phyloP scores from a whole-genome alignment of 2,888 invertebrate genomes.

The Euphydryas editha region DNA sequence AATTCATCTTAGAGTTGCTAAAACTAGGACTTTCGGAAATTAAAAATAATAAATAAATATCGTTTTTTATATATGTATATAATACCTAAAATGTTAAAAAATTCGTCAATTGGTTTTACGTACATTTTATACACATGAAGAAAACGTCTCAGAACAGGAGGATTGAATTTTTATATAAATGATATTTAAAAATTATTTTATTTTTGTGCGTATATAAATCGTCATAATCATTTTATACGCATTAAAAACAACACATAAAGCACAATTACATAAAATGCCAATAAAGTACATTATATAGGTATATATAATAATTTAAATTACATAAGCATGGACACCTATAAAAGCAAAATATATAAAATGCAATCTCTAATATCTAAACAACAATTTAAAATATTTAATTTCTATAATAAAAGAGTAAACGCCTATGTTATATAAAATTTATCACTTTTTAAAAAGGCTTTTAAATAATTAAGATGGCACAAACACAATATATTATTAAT shows the following conservation, averaged over 20 bases:
- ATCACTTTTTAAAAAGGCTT: slow-evolving; percentile 38
- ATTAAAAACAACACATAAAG: neutral
- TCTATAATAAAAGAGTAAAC: slow-evolving; percentile 30
- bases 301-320: slow-evolving; percentile 6
- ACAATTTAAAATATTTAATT: slow-evolving; percentile 21
- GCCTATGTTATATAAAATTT: slow-evolving; percentile 34
- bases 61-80: neutral
- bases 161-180: neutral
- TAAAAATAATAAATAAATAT: neutral
- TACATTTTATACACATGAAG: neutral
- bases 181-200: neutral
- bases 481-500: slow-evolving; percentile 31
- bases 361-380: slow-evolving; percentile 27
- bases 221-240: slow-evolving; percentile 1
- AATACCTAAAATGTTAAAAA: too few species aligned
- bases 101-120: neutral
- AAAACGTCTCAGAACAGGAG: neutral
- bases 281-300: neutral
- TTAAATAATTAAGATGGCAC: slow-evolving; percentile 38
- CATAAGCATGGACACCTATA: slow-evolving; percentile 18
- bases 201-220: slow-evolving; percentile 6
- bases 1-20: neutral
- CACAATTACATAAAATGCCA: slow-evolving; percentile 4
- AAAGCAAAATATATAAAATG: slow-evolving; percentile 18
- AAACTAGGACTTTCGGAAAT: neutral